A percentile compares a stretch with the other conserved stretches of the same genome.
phyloP scores from a whole-genome alignment of 1,140 invertebrate genomes.

The Mercenaria mercenaria region DNA sequence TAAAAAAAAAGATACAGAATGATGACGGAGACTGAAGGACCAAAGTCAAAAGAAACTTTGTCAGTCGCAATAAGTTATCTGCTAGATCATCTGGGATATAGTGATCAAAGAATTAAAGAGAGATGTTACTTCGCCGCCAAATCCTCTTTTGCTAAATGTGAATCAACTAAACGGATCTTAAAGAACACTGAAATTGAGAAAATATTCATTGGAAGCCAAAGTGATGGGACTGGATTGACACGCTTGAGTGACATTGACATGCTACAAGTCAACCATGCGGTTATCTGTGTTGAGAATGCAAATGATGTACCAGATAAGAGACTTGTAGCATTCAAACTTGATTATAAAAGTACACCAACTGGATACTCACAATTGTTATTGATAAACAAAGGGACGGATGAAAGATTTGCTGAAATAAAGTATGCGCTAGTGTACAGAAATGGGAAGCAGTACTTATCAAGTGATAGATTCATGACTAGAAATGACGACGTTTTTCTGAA shows the following conservation, averaged over 20 bases:
- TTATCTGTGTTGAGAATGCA: not conserved
- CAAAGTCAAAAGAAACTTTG: not conserved
- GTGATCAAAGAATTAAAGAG: not conserved
- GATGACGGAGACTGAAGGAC: no score
- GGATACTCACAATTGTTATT: not conserved
- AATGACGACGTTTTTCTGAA: constrained; percentile 17
- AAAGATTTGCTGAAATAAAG: not conserved
- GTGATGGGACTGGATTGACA: not conserved
- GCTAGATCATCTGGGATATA: not conserved
- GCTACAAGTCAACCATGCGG: not conserved
- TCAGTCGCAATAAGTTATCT: not conserved
- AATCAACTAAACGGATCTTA: not conserved
- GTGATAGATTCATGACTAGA: not conserved
- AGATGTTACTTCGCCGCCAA: not conserved
- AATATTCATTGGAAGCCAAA: constrained; percentile 7
- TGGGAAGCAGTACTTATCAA: constrained; percentile 17
- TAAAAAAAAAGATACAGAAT: no score
- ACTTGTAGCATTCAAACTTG: not conserved
- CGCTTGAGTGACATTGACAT: not conserved
- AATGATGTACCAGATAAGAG: not conserved
- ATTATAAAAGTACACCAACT: not conserved
- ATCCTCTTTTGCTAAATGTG: not conserved
- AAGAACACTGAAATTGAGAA: not conserved
- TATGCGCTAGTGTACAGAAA: constrained; percentile 1
- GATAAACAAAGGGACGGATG: not conserved